phyloP scores from a whole-genome alignment of 2,888 invertebrate genomes.

The Plagodis pulveraria region DNA sequence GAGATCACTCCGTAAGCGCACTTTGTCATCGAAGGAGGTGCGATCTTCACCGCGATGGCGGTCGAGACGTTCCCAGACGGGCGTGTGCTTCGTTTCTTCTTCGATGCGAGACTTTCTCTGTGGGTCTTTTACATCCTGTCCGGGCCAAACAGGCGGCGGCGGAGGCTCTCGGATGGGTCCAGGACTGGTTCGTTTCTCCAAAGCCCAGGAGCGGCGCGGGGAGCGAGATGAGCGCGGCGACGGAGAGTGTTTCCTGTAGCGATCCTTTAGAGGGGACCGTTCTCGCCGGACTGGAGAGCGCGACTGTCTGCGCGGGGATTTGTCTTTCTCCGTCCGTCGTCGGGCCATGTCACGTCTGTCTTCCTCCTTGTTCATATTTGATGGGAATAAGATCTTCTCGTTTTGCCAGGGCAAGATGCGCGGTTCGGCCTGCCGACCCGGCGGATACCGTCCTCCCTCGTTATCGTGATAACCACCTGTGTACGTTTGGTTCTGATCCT shows the following conservation, averaged over 20 bases:
- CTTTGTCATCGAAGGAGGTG: slow-evolving; percentile 45
- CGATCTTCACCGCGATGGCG: slow-evolving; percentile 38
- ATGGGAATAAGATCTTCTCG: slow-evolving; percentile 24
- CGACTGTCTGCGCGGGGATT: slow-evolving; percentile 51
- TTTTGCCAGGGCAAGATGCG: slow-evolving; percentile 55
- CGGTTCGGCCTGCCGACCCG: slow-evolving; percentile 39
- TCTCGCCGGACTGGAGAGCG: slow-evolving; percentile 65
- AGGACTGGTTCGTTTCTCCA: slow-evolving; percentile 70
- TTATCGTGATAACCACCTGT: slow-evolving; percentile 69
- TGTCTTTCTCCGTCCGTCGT: slow-evolving; percentile 38
- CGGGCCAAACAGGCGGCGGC: slow-evolving; percentile 73
- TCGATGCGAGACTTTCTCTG: slow-evolving; percentile 25
- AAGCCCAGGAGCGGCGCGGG: slow-evolving; percentile 74
- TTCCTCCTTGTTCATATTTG: slow-evolving; percentile 48
- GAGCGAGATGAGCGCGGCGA: slow-evolving; percentile 61
- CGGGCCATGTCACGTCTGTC: slow-evolving; percentile 48
- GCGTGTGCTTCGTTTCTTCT: slow-evolving; percentile 29
- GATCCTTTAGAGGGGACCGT: slow-evolving; percentile 63
- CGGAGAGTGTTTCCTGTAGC: slow-evolving; percentile 64
- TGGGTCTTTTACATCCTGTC: slow-evolving; percentile 41
- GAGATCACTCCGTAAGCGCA: slow-evolving; percentile 20
- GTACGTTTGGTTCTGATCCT: slow-evolving; percentile 73
- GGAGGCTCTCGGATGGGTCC: slow-evolving; percentile 57
- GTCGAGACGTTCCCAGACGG: slow-evolving; percentile 27
- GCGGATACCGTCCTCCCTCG: slow-evolving; percentile 53